A percentile compares a stretch with the other conserved stretches of the same genome.
Conservation (phyloP, 2,888 invertebrate species). For the Megaustenia siamemsis region DNA sequence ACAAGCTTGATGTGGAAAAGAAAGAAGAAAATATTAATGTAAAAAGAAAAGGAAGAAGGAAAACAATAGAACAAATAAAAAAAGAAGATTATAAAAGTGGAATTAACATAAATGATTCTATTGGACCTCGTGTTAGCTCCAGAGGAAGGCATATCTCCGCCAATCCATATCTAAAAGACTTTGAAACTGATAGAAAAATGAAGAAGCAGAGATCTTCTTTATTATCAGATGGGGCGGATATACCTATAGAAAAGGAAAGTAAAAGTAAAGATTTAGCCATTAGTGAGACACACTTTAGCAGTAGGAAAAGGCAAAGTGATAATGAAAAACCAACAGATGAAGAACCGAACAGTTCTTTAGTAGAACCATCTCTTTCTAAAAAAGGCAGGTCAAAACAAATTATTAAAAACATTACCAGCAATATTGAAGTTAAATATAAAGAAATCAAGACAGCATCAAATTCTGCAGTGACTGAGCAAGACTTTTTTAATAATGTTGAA, state of each 20-base stretch:
- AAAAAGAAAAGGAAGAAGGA: not conserved
- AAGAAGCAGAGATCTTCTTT: slow-evolving; percentile 13
- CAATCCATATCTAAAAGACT: slow-evolving; percentile 22
- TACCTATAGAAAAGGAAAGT: not conserved
- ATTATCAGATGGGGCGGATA: not conserved
- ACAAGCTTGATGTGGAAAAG: not conserved
- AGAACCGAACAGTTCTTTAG: not conserved
- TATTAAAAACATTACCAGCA: not conserved
- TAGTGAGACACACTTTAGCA: not conserved
- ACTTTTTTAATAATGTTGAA: not conserved
- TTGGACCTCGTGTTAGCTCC: not conserved
- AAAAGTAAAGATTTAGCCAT: not conserved
- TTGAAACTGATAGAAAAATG: slow-evolving; percentile 14
- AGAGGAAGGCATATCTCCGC: slow-evolving; percentile 11
- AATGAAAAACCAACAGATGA: not conserved
- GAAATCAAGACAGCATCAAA: not conserved
- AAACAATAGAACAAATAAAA: not conserved
- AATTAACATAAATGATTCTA: not conserved
- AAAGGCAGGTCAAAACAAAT: not conserved
- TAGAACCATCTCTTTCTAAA: not conserved
- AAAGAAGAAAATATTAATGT: not conserved
- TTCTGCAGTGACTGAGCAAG: not conserved
- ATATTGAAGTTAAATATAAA: not conserved
- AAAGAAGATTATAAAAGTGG: slow-evolving; percentile 12
- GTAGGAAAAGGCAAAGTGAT: not conserved